Conservation (phyloP, 1,140 invertebrate species). For the Theocolax elegans region DNA sequence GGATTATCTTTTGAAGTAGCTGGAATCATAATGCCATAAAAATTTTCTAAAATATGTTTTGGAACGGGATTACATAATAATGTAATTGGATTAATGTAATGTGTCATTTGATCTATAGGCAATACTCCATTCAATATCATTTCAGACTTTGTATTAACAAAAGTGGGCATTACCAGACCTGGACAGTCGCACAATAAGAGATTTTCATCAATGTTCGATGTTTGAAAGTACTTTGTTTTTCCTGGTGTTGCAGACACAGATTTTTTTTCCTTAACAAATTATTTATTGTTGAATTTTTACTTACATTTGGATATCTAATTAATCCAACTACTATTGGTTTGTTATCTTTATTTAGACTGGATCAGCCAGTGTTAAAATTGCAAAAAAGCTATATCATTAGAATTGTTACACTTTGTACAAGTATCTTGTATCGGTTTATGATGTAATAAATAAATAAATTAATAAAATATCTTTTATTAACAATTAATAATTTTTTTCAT, state of each 20-base stretch:
- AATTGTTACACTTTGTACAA: too few species aligned
- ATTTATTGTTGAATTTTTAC: conserved; percentile 99
- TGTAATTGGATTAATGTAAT: conserved; percentile 82
- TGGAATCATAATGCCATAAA: conserved; percentile 86
- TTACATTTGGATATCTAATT: conserved; percentile 99
- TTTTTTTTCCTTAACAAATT: conserved; percentile 87
- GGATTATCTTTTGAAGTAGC: conserved; percentile 77
- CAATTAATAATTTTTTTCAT: too few species aligned
- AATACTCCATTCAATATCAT: conserved; percentile 96
- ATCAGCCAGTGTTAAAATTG: too few species aligned
- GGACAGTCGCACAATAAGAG: conserved; percentile 97
- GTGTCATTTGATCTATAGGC: conserved; percentile 94
- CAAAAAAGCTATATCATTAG: too few species aligned
- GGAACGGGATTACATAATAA: conserved; percentile 80
- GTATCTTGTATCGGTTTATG: too few species aligned
- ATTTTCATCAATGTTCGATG: conserved; percentile 82
- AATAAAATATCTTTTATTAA: too few species aligned
- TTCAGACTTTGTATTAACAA: conserved; percentile 91
- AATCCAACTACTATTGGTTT: too few species aligned
- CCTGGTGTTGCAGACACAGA: conserved; percentile 96
- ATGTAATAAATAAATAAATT: too few species aligned
- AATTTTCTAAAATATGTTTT: conserved; percentile 77
- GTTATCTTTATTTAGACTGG: too few species aligned
- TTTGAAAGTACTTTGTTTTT: conserved; percentile 95
- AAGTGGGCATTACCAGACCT: conserved; percentile 96